Conservation (phyloP, 2,113 vertebrate genomes). For the Phalacrocorax brasilianus region DNA sequence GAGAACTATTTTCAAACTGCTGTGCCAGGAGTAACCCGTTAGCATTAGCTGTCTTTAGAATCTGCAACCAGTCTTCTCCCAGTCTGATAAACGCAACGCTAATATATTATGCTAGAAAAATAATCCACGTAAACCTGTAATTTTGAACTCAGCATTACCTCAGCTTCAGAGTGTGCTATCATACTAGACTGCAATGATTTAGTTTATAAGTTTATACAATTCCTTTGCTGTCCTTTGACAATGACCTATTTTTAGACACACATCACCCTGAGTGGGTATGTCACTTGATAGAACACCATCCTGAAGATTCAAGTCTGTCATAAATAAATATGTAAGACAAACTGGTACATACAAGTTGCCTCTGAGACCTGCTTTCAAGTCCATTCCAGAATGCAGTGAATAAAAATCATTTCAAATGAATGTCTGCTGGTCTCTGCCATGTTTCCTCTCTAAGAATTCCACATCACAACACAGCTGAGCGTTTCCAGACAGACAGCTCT, state of each 20-base stretch:
- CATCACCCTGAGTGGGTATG: conserved; percentile 64
- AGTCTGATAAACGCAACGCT: neutral
- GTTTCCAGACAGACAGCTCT: conserved; percentile 28
- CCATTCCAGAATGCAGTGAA: conserved; percentile 62
- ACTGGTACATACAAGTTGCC: conserved; percentile 72
- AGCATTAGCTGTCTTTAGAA: neutral
- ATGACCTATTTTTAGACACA: conserved; percentile 65
- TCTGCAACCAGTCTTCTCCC: neutral
- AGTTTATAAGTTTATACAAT: neutral
- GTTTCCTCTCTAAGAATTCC: conserved; percentile 32
- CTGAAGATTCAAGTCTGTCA: conserved; percentile 71
- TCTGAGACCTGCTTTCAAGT: conserved; percentile 75
- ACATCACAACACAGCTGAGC: neutral
- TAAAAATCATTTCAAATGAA: conserved; percentile 75
- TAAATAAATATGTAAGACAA: conserved; percentile 61
- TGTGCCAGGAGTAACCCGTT: neutral
- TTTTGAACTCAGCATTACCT: neutral
- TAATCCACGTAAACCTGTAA: neutral
- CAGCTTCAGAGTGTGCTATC: neutral
- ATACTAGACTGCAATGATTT: neutral
- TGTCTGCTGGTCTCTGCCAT: conserved; percentile 65
- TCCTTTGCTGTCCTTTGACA: conserved; percentile 56
- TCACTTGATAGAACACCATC: conserved; percentile 73
- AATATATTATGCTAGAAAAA: neutral
- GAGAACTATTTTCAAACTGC: neutral